Base-by-base conservation (phyloP, 2,113 vertebrate genomes). In the Serilophus lunatus region DNA sequence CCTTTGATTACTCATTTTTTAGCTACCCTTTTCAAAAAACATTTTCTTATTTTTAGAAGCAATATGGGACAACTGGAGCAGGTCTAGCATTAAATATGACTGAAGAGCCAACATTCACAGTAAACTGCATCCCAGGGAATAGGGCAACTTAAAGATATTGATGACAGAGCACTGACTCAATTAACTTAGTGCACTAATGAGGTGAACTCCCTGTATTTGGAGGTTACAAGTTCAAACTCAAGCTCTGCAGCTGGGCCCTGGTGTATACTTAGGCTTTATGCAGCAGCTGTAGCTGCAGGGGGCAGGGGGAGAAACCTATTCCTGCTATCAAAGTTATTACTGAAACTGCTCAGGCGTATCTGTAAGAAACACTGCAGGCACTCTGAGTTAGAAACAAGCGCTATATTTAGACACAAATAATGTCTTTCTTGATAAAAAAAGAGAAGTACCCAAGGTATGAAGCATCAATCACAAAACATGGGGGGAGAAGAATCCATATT, bases 161-260 rank as follows among this genome's bases (percentile, higher is more conserved):
- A 97, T 97, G 95, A 71, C 60, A 96, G 93, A 87, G 90, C 71
- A 97, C 88, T 80, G 94, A 95, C 92, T 97, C 96, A 97, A 97
- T 98, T 97, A 98, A 96, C 92, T 94, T 95, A 11, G 6, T 59
- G 88, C 82, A 90, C 95, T 98, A 98, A 98, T 98, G 97, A 98
- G 96, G 92, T 97, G 93, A 97, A 95, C 69, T 98, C 95, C 77
- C 90, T 86, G 87, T 89, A 70, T 83, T 95, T 76, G 80, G 97
- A 97, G 95, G 96, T 93, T 96, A 83, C 81, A 95, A 95, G 96
- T 97, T 98, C 97, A 97, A 95, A 95, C 53, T 95, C 87, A 45
- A 95, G 91, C 94, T 92, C 90, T 96, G 83, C 88, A 94, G 95
- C 89, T 95, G 92, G 96, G 64, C 98, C 79, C 96, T 92, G 68